These are phyloP conservation scores for Picathartes gymnocephalus DNA, from an alignment of 2,113 vertebrate species.

Conservation along the genomic window DNA sequence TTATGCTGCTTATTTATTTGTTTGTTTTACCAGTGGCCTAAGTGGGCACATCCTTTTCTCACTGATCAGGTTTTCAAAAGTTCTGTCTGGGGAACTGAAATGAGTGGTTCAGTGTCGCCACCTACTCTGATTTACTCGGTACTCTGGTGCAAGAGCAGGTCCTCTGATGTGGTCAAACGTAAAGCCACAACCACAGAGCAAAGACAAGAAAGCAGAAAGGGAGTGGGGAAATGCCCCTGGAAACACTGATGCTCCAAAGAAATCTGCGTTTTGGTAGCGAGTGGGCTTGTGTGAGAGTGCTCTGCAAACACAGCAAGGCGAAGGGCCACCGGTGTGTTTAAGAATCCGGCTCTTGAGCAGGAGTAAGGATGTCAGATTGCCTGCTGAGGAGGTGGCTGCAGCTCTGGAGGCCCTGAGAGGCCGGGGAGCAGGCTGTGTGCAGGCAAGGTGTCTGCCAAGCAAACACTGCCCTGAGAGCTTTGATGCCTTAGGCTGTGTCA, in stretches of 20 bases:
- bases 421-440: not conserved
- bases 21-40: not conserved
- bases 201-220: not conserved
- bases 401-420: not conserved
- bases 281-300: not conserved
- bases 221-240: accelerated
- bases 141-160: not conserved
- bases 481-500: not conserved
- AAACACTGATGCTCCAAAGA: not conserved
- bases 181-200: not conserved
- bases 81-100: not conserved
- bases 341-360: not conserved
- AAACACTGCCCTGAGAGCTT: not conserved
- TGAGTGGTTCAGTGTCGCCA: not conserved
- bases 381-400: not conserved
- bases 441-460: not conserved
- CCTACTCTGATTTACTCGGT: not conserved
- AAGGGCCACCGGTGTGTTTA: not conserved
- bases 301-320: accelerated
- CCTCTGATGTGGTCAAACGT: not conserved
- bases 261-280: not conserved
- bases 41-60: not conserved
- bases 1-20: not conserved
- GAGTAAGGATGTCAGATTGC: not conserved
- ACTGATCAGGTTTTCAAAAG: not conserved